Evolutionary conservation across 2,797 vertebrate genomes (phyloP).

Genomic region (Gadopsis marmoratus): DNA sequence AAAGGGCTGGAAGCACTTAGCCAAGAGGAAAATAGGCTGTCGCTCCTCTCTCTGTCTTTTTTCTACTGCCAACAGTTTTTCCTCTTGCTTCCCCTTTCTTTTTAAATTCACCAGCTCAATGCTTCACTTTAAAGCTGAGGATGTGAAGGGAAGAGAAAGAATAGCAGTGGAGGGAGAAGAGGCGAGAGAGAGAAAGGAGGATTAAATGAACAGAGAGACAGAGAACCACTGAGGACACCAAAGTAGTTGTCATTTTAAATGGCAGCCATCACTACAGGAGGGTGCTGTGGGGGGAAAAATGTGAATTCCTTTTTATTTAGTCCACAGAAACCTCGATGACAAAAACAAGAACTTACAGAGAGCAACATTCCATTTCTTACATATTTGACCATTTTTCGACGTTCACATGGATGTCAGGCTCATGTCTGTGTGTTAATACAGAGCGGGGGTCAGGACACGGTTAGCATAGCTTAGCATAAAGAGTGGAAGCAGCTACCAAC

Average conservation of each 20-base stretch:
- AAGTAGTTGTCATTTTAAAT: not conserved
- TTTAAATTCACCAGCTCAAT: not conserved
- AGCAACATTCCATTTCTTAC: not conserved
- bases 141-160: not conserved
- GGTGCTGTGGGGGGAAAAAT: not conserved
- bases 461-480: not conserved
- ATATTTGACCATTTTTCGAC: not conserved
- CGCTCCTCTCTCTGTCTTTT: constrained; percentile 4
- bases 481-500: not conserved
- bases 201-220: not conserved
- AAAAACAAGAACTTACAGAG: not conserved
- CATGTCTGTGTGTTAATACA: not conserved
- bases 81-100: not conserved
- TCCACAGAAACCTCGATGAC: not conserved
- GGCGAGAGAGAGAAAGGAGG: constrained; percentile 6
- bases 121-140: constrained; percentile 10
- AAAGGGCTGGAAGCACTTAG: constrained; percentile 29
- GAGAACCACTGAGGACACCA: not conserved
- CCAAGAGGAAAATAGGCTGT: constrained; percentile 25
- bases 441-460: not conserved
- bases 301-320: not conserved
- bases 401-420: not conserved
- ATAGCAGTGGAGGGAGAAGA: not conserved
- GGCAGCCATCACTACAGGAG: not conserved
- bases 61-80: not conserved